Evolutionary conservation across 2,797 vertebrate genomes (phyloP).

Genomic region (Ibycter americanus): DNA sequence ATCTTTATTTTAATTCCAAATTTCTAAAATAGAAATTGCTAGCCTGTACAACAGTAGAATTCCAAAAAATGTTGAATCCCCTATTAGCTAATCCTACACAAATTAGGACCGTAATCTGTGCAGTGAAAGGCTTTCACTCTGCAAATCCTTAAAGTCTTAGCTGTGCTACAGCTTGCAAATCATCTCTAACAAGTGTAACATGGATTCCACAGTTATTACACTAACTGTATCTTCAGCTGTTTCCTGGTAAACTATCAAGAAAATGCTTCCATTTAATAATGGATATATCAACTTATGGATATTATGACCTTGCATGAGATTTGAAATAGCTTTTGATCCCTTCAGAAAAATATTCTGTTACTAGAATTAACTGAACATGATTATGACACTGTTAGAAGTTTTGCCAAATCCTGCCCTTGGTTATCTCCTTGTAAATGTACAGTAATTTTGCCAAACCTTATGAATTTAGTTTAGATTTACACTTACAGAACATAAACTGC

Average conservation of each 20-base stretch:
- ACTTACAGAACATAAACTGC: not conserved
- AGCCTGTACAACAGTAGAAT: not conserved
- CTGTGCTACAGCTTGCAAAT: not conserved
- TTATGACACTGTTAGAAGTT: not conserved
- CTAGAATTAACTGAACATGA: not conserved
- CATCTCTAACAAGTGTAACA: not conserved
- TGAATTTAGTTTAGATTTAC: not conserved
- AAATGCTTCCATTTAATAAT: not conserved
- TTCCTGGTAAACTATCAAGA: not conserved
- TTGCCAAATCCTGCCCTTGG: not conserved
- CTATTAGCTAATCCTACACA: not conserved
- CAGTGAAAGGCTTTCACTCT: not conserved
- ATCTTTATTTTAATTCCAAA: not conserved
- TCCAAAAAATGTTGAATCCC: rapidly evolving
- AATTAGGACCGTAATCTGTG: not conserved
- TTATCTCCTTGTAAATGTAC: not conserved
- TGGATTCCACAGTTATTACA: not conserved
- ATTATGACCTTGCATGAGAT: not conserved
- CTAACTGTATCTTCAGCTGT: not conserved
- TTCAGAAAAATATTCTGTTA: not conserved
- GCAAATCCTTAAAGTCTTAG: not conserved
- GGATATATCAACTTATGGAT: not conserved
- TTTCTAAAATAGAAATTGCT: not conserved
- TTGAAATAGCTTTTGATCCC: not conserved
- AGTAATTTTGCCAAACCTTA: not conserved